Evolutionary conservation across 2,888 invertebrate genomes (phyloP), one percentile per base, ranked within the genome.

Genomic region (Pseudanteris insignis): DNA sequence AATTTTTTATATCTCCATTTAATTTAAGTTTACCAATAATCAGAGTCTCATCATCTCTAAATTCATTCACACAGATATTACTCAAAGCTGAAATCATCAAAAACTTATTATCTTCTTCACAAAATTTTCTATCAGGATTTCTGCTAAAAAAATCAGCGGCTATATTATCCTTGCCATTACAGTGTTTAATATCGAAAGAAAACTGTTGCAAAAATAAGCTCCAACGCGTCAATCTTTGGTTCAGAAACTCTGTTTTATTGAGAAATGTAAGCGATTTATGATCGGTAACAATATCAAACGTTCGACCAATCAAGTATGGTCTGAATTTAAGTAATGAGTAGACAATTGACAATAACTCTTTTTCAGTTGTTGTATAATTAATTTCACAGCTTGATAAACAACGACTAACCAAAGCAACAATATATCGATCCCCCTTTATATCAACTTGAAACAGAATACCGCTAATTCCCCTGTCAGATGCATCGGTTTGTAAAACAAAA

Each of bases 191-290:
- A 10, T 12, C 3, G 8, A 30, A 30, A 2, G 30, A 30, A 30
- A 11, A 30, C 11, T 30, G 30, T 9, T 30, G 30, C 8, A 30
- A 30, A 18, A 28, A 6, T 13, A 40, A 9, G 10, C 10, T 29
- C 40, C 40, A 40, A 9, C 40, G 2, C 3, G 14, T 40, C 2
- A 40, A 7, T n/a, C 40, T 6, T 1, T 14, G 12, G n/a, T 28
- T 40, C 15, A 29, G 7, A 40, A 28, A 40, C 1, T 14, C 5
- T 8, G 40, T 15, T 1, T 13, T 26, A 8, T 40, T 40, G 1
- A 40, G 7, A 9, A 46, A 46, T 10, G 13, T 11, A 5, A 46
- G 26, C n/a, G 34, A 21, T 26, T 34, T 2, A 14, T 46, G 46
- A 18, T 44, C 44, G 2, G 44, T 44, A 1, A 34, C 1, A 8